Percentiles rank a stretch among this genome's conserved stretches.
phyloP scores from a whole-genome alignment of 2,113 vertebrate species.

The Glaucomys volans region DNA sequence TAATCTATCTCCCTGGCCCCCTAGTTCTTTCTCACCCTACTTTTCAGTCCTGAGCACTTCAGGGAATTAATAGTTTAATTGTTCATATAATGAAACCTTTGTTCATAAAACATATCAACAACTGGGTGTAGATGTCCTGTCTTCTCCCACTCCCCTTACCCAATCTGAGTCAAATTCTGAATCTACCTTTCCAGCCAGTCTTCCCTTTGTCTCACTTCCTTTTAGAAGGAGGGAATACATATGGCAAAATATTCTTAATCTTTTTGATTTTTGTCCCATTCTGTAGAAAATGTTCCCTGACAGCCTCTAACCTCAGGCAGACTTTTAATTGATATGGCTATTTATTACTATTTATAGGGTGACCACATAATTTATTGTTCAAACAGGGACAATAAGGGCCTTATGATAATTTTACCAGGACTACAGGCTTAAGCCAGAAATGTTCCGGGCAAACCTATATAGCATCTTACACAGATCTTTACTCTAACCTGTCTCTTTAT shows the following conservation, averaged over 20 bases:
- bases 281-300: conserved; percentile 45
- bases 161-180: not conserved
- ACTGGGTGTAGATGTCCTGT: not conserved
- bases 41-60: not conserved
- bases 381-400: not conserved
- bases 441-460: not conserved
- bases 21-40: not conserved
- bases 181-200: not conserved
- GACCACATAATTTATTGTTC: not conserved
- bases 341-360: conserved; percentile 31
- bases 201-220: conserved; percentile 32
- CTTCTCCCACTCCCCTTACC: not conserved
- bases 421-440: not conserved
- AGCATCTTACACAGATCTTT: not conserved
- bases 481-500: not conserved
- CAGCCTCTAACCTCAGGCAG: not conserved
- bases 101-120: not conserved
- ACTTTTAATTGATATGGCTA: conserved; percentile 26
- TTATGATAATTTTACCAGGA: conserved; percentile 13
- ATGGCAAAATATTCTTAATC: conserved; percentile 46
- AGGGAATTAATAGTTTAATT: not conserved
- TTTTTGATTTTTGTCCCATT: conserved; percentile 55
- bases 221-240: not conserved
- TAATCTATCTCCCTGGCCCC: not conserved
- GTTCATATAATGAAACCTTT: conserved; percentile 15